Evolutionary conservation across 2,888 invertebrate genomes (phyloP), one percentile per base, ranked within the genome.

Genomic region (Thera britannica): DNA sequence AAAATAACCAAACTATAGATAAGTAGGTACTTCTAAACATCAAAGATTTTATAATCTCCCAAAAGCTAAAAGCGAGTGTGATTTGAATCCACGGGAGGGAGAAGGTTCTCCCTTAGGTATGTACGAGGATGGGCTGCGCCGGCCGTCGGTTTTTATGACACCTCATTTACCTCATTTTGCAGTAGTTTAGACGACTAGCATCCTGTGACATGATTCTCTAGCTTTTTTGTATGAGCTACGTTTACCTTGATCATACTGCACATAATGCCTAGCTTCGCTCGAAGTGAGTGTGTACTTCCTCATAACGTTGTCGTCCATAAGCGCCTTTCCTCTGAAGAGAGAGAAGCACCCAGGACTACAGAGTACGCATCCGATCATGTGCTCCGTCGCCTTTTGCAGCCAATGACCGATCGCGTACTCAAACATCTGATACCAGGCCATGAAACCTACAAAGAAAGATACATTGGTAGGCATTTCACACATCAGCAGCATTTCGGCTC

Each of bases 341-440:
- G 98, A 98, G 90, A 98, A 98, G 88, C 98, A 98, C 3, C 98
- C 98, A 5, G 98, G 98, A 84, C 97, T 97, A 85, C 98, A 98
- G 34, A 98, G 95, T 2, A 98, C 98, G 85, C 97, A 97, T 9
- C 97, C 97, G 75, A 98, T 97, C 82, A 97, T 96, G 87, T 98
- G 98, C 84, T 98, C 98, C 0, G 98, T 97, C 7, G 98, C 97
- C 88, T 98, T 98, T 88, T 98, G 98, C 77, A 98, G 94, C 98
- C 98, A 98, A 94, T 98, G 98, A 3, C 98, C 98, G 72, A 98
- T 96, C 0, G 98, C 98, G 83, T 98, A 98, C 85, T 98, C 98
- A 83, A 98, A 98, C 84, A 96, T 96, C 88, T 97, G 97, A 81
- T 97, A 97, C 97, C 97, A 97, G 3, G 97, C 96, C 96, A 97